Conservation (phyloP, 2,888 invertebrate species). For the Ditula angustiorana region DNA sequence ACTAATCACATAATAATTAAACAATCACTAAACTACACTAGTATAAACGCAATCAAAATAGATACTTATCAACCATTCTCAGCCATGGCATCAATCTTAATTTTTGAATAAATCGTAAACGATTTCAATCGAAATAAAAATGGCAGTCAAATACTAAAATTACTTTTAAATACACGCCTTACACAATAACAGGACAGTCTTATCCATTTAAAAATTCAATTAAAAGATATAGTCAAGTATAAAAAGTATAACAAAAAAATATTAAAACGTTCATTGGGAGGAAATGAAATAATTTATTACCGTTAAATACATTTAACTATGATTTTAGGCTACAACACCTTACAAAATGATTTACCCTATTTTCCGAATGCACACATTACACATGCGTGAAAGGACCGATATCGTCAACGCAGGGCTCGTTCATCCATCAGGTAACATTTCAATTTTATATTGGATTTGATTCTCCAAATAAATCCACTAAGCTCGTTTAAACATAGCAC, state of each 20-base stretch:
- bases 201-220: slow-evolving; percentile 65
- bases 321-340: slow-evolving; percentile 75
- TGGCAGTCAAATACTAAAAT: slow-evolving; percentile 73
- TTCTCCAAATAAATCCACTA: slow-evolving; percentile 21
- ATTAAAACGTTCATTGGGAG: slow-evolving; percentile 48
- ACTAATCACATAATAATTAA: slow-evolving; percentile 32
- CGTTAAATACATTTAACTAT: slow-evolving; percentile 63
- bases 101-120: slow-evolving; percentile 11
- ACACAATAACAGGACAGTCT: slow-evolving; percentile 74
- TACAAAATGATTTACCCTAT: slow-evolving; percentile 71
- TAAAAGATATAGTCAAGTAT: slow-evolving; percentile 58
- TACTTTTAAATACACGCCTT: slow-evolving; percentile 65
- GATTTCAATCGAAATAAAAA: slow-evolving; percentile 51
- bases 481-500: slow-evolving; percentile 51
- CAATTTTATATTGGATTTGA: slow-evolving; percentile 7
- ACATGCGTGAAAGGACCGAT: slow-evolving; percentile 65
- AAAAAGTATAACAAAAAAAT: slow-evolving; percentile 54
- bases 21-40: slow-evolving; percentile 35
- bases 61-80: slow-evolving; percentile 24
- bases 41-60: slow-evolving; percentile 28
- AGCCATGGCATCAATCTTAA: slow-evolving; percentile 20
- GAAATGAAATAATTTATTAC: slow-evolving; percentile 52
- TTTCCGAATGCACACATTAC: slow-evolving; percentile 76
- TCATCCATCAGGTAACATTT: slow-evolving; percentile 7
- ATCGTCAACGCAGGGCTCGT: slow-evolving; percentile 74